Conservation (phyloP, 2,888 invertebrate species). For the Periphyllus acericola region DNA sequence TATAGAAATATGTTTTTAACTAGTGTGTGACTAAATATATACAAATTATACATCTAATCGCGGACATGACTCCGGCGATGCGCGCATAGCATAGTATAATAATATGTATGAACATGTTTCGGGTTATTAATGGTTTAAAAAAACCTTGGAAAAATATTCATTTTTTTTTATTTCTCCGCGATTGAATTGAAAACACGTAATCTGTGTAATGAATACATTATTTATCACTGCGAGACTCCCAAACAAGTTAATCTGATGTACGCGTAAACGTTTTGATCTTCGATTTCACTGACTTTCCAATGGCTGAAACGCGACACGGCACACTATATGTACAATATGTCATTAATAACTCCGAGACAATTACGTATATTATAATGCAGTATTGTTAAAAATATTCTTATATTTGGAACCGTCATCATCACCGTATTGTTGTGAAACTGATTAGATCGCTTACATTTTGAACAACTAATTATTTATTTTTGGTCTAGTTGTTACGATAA, state of each 20-base stretch:
- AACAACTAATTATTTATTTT: not conserved
- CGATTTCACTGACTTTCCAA: slow-evolving; percentile 55
- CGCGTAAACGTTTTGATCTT: not conserved
- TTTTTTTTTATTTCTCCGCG: not conserved
- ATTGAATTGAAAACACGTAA: slow-evolving; percentile 16
- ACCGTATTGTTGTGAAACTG: not conserved
- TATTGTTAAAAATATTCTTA: not conserved
- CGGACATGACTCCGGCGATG: not conserved
- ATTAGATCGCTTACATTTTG: not conserved
- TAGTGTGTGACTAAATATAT: slow-evolving; percentile 16
- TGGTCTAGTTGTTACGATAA: not conserved
- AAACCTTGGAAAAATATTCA: slow-evolving; percentile 7
- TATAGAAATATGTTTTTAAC: not conserved
- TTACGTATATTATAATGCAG: not conserved
- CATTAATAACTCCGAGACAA: not conserved
- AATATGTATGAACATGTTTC: not conserved
- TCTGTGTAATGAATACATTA: slow-evolving; percentile 36
- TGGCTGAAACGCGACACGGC: not conserved
- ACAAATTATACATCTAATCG: slow-evolving; percentile 18
- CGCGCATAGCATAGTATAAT: not conserved
- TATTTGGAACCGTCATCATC: not conserved
- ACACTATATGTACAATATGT: not conserved
- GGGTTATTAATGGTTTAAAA: not conserved
- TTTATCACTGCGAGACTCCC: not conserved
- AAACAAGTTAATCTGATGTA: not conserved